These are phyloP conservation scores for Sterrhoptilus dennistouni DNA, from an alignment of 2,113 vertebrate species.

Conservation along the genomic window DNA sequence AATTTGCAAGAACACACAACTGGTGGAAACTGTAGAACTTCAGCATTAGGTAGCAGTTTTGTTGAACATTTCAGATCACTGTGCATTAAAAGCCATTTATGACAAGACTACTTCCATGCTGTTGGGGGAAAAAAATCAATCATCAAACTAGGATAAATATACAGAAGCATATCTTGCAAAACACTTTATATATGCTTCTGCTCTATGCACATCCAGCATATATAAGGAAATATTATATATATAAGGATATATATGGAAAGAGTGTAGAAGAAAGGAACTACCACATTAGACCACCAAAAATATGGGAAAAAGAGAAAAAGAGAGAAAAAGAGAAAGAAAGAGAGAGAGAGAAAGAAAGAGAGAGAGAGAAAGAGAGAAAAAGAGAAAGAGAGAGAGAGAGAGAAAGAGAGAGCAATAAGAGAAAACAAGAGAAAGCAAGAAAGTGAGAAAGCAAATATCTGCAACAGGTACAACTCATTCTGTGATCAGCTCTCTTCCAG, in stretches of 20 bases:
- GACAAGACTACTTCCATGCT: neutral
- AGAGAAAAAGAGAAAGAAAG: neutral
- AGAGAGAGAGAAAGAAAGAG: rapidly evolving
- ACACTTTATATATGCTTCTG: neutral
- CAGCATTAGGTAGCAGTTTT: neutral
- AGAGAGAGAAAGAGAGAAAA: rapidly evolving
- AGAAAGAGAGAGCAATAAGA: rapidly evolving
- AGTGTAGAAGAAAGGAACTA: neutral
- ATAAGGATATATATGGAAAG: neutral
- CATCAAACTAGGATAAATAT: neutral
- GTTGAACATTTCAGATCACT: neutral
- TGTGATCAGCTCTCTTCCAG: neutral
- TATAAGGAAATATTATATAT: neutral
- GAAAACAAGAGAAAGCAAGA: neutral
- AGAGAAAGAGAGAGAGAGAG: rapidly evolving
- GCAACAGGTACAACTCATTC: neutral
- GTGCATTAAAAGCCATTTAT: neutral
- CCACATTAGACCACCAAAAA: neutral
- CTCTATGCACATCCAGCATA: neutral
- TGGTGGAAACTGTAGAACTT: neutral
- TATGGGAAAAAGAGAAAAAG: neutral
- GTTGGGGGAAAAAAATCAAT: neutral
- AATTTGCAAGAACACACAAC: neutral
- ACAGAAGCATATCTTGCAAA: neutral
- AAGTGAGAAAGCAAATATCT: neutral